Conservation (phyloP, 2,797 vertebrate species). For the Paratrypauchen microcephalus region DNA sequence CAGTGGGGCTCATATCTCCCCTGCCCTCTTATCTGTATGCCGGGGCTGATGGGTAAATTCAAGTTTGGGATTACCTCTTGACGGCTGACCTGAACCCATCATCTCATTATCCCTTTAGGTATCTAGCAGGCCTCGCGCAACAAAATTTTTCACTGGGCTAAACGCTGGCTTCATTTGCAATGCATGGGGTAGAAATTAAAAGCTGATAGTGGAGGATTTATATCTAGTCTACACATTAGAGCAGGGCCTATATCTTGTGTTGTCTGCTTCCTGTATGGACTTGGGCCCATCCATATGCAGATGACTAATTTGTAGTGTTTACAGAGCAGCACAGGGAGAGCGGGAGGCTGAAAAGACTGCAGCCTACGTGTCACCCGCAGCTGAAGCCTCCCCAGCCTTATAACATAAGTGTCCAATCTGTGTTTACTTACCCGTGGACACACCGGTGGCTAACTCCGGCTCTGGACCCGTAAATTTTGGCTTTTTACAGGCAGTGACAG, state of each 20-base stretch:
- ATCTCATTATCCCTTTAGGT: conserved; percentile 55
- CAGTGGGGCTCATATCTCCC: conserved; percentile 61
- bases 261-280: conserved; percentile 69
- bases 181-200: conserved; percentile 57
- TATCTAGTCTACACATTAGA: conserved; percentile 38
- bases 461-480: conserved; percentile 76
- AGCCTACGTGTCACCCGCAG: conserved; percentile 65
- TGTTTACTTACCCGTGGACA: conserved; percentile 81
- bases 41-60: conserved; percentile 71
- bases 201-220: conserved; percentile 35
- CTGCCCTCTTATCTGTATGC: conserved; percentile 76
- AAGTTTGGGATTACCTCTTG: conserved; percentile 76
- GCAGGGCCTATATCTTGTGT: conserved; percentile 42
- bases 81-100: conserved; percentile 68
- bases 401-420: conserved; percentile 75
- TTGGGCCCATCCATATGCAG: conserved; percentile 76
- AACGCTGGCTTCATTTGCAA: conserved; percentile 45
- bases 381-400: conserved; percentile 62
- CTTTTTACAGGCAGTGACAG: conserved; percentile 75
- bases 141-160: conserved; percentile 33
- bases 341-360: conserved; percentile 62
- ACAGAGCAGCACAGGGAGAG: conserved; percentile 64
- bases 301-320: conserved; percentile 75
- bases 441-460: conserved; percentile 64
- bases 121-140: conserved; percentile 26